Percentiles rank a stretch among this genome's conserved stretches.
These are phyloP conservation scores for Plagodis dolabraria DNA, from an alignment of 2,888 invertebrate species.

Conservation along the genomic window DNA sequence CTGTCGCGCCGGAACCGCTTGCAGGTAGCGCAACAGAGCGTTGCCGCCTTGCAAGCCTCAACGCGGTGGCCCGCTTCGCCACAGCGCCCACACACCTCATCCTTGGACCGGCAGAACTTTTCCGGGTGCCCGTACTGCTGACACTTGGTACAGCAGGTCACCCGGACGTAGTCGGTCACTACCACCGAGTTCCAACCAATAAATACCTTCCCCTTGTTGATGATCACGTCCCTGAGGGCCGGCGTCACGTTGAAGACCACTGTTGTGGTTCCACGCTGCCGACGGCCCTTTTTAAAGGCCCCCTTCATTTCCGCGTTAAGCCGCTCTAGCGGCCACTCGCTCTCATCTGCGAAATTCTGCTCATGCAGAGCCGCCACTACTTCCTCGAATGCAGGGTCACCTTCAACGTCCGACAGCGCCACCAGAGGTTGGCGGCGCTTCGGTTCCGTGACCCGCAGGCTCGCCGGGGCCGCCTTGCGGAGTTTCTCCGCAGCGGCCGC, in stretches of 20 bases:
- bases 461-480: not conserved
- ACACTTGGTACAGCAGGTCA: slow-evolving; percentile 42
- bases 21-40: slow-evolving; percentile 39
- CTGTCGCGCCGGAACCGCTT: slow-evolving; percentile 24
- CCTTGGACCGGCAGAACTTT: slow-evolving; percentile 33
- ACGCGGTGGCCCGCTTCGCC: slow-evolving; percentile 33
- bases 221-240: slow-evolving; percentile 6
- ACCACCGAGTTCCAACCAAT: slow-evolving; percentile 13
- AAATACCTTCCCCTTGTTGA: not conserved
- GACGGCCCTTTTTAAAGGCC: slow-evolving; percentile 7
- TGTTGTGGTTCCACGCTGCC: slow-evolving; percentile 6
- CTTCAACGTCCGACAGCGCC: too few relatives aligned
- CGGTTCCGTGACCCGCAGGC: too few relatives aligned
- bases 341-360: too few relatives aligned
- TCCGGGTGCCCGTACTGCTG: slow-evolving; percentile 50
- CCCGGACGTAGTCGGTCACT: slow-evolving; percentile 11
- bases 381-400: too few relatives aligned
- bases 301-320: not conserved
- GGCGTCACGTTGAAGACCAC: slow-evolving; percentile 9
- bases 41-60: slow-evolving; percentile 12
- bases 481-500: slow-evolving; percentile 9
- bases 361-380: too few relatives aligned
- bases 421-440: too few relatives aligned
- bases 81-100: slow-evolving; percentile 34
- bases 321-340: too few relatives aligned